These are phyloP conservation scores for Sialis fuliginosa DNA, from an alignment of 2,888 invertebrate genomes.

Conservation along the genomic window DNA sequence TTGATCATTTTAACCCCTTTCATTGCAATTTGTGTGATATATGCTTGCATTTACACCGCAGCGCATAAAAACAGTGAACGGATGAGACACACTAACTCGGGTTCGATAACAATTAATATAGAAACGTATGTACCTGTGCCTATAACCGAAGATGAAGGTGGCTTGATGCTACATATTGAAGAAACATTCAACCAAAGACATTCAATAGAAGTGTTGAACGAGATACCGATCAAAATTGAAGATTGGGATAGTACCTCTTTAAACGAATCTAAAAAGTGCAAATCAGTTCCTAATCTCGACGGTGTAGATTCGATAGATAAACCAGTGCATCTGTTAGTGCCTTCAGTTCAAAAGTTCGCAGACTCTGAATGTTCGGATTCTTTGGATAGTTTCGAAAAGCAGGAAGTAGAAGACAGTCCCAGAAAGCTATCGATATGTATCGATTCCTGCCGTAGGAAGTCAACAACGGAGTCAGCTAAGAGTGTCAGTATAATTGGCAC, in stretches of 20 bases:
- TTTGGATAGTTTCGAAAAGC: background rate
- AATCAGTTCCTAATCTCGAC: background rate
- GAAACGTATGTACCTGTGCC: conserved; percentile 26
- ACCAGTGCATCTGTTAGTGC: background rate
- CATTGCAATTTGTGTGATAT: conserved; percentile 51
- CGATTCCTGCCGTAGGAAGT: background rate
- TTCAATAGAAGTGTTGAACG: conserved; percentile 5
- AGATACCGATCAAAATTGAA: background rate
- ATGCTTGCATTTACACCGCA: conserved; percentile 55
- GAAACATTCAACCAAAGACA: conserved; percentile 5
- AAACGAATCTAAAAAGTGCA: conserved; percentile 7
- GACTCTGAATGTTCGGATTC: background rate
- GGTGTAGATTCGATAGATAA: background rate
- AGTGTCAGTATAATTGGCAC: conserved; percentile 21
- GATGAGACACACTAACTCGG: conserved; percentile 27
- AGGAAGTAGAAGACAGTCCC: conserved; percentile 3
- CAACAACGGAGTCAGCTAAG: conserved; percentile 6
- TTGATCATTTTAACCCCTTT: conserved; percentile 34
- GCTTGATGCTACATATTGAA: conserved; percentile 4
- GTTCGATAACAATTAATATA: conserved; percentile 31
- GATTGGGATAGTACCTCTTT: conserved; percentile 2
- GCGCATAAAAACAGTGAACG: conserved; percentile 54
- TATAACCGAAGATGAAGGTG: conserved; percentile 11
- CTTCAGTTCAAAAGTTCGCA: background rate
- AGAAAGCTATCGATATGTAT: conserved; percentile 7